phyloP scores from a whole-genome alignment of 2,888 invertebrate species.

The Euproctis similis region DNA sequence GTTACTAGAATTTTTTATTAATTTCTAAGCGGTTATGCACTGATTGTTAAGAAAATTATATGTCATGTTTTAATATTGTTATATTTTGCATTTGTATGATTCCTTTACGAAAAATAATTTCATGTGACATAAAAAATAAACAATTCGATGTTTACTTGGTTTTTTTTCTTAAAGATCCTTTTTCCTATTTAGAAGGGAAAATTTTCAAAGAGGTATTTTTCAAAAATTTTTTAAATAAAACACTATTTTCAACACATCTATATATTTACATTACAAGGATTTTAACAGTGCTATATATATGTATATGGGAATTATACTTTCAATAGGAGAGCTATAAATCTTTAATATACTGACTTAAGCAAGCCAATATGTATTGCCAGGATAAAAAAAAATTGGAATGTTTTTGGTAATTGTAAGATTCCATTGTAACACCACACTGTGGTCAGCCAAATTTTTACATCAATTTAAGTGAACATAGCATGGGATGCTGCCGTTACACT shows the following conservation, averaged over 20 bases:
- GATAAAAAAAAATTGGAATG: slow-evolving; percentile 42
- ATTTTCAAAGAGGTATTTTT: too few species aligned
- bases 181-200: too few species aligned
- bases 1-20: too few species aligned
- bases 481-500: slow-evolving; percentile 63
- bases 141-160: too few species aligned
- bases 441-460: slow-evolving; percentile 57
- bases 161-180: too few species aligned
- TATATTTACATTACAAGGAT: slow-evolving; percentile 72
- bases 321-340: slow-evolving; percentile 51
- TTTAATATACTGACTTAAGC: slow-evolving; percentile 47
- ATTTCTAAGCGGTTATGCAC: too few species aligned
- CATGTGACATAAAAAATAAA: too few species aligned
- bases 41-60: too few species aligned
- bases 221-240: slow-evolving; percentile 42
- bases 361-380: slow-evolving; percentile 58
- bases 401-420: slow-evolving; percentile 36
- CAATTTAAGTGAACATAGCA: slow-evolving; percentile 59
- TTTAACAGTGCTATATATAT: slow-evolving; percentile 62
- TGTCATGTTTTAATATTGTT: too few species aligned
- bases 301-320: slow-evolving; percentile 56
- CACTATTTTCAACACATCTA: slow-evolving; percentile 67
- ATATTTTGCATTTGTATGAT: too few species aligned
- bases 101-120: too few species aligned
- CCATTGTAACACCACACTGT: slow-evolving; percentile 51